phyloP scores from a whole-genome alignment of 2,113 vertebrate species.

The Lethenteron camtschaticum region DNA sequence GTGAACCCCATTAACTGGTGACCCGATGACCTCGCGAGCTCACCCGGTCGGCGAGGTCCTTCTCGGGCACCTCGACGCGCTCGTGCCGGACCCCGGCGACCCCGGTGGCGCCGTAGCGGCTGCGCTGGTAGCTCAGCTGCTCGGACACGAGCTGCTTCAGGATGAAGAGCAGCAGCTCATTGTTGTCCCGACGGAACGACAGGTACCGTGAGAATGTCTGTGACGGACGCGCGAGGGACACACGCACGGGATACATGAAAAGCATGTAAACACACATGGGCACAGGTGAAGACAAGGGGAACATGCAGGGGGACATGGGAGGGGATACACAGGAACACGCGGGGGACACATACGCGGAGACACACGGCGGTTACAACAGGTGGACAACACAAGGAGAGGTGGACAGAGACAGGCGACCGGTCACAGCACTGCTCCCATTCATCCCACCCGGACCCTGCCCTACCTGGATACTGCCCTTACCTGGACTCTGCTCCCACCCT shows the following conservation, averaged over 20 bases:
- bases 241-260: background rate
- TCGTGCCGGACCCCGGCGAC: slow-evolving; percentile 44
- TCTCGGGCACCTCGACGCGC: slow-evolving; percentile 56
- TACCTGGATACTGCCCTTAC: too few relatives aligned
- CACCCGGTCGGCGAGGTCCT: slow-evolving; percentile 81
- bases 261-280: too few relatives aligned
- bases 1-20: too few relatives aligned
- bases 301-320: background rate
- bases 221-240: background rate
- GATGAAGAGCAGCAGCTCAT: slow-evolving; percentile 80
- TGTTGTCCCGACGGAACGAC: slow-evolving; percentile 78
- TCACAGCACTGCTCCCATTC: too few relatives aligned
- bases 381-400: too few relatives aligned
- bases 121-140: slow-evolving; percentile 70
- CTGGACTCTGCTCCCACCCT: too few relatives aligned
- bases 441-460: too few relatives aligned
- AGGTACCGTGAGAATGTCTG: slow-evolving; percentile 85
- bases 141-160: slow-evolving; percentile 81
- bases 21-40: too few relatives aligned
- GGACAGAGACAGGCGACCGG: too few relatives aligned
- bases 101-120: slow-evolving; percentile 27
- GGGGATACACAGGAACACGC: background rate
- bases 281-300: too few relatives aligned
- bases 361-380: too few relatives aligned
- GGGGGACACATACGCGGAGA: background rate